These are phyloP conservation scores for Doryteuthis pealeii DNA, from an alignment of 1,140 invertebrate genomes.

Conservation along the genomic window DNA sequence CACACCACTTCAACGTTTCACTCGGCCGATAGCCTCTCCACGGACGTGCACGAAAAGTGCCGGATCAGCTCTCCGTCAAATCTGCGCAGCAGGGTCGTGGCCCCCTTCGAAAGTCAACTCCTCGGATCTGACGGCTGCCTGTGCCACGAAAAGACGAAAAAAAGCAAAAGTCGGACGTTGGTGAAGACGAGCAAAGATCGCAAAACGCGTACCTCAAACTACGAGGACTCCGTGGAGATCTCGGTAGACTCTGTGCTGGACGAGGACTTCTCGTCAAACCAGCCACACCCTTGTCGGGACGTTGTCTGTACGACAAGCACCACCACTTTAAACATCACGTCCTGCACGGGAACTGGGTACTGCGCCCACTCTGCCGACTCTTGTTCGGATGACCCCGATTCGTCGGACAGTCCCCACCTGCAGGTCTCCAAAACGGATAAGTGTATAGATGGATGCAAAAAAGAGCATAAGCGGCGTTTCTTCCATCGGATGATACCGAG, in stretches of 20 bases:
- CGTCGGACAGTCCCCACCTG: background rate
- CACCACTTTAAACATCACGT: slow-evolving; percentile 10
- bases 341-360: slow-evolving; percentile 16
- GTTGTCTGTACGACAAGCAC: slow-evolving; percentile 16
- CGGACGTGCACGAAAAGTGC: background rate
- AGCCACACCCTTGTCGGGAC: slow-evolving; percentile 15
- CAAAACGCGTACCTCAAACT: background rate
- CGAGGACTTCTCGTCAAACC: background rate
- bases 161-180: background rate
- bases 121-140: background rate
- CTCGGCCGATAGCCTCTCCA: background rate
- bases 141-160: background rate
- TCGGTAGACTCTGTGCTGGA: slow-evolving; percentile 3
- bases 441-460: slow-evolving; percentile 13
- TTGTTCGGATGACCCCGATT: slow-evolving; percentile 19
- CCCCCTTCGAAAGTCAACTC: background rate
- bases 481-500: slow-evolving; percentile 50
- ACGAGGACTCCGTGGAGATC: background rate
- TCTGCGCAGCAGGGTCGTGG: background rate
- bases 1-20: slow-evolving; percentile 6
- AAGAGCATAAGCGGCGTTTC: slow-evolving; percentile 32
- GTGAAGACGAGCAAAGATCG: background rate
- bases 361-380: slow-evolving; percentile 23
- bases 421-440: slow-evolving; percentile 13
- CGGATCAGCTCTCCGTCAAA: background rate